Evolutionary conservation across 2,113 vertebrate genomes (phyloP), one percentile per base, ranked within the genome.

Genomic region (Rhea pennata): DNA sequence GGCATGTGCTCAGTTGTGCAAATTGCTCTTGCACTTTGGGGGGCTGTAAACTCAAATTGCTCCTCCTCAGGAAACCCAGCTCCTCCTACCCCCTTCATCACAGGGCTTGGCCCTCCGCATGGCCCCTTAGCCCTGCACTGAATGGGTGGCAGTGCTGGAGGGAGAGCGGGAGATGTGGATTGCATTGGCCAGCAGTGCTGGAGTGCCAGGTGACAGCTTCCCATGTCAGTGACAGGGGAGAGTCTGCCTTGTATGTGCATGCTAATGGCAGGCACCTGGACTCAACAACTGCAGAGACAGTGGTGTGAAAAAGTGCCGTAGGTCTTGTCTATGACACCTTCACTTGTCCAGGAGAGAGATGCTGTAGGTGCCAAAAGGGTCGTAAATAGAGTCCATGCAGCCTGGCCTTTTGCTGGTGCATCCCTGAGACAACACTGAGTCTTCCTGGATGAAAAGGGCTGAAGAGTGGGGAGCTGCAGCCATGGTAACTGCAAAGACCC

Each of bases 1-100:
- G 4, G 90, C 81, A 74, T 94, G 64, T 97, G 17, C 82, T 97
- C 59, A 96, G 93, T 90, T 96, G 90, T 92, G 94, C 75, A 92
- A 96, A 96, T 96, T 97, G 95, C 96, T 72, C 0, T 0, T 44
- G 65, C n/a, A 0, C 33, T 89, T 70, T 26, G 24, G 91, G 86
- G 51, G 54, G 31, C 48, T 59, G 1, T 85, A 84, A 90, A 26
- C 73, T 42, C 85, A 82, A 93, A 95, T 21, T 6, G 5, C 59
- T 95, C 65, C 86, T 66, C 79, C 31, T 90, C 64, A 67, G 44
- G 93, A 80, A 94, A 58, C 24, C 70, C 76, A 53, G 40, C 23
- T 48, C 65, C 74, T 93, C 39, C 65, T 61, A 27, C 19, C 62
- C 33, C 22, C 3, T 59, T 61, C 76, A 76, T 61, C 70, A 53